A percentile compares a stretch with the other conserved stretches of the same genome.
Conservation (phyloP, 2,797 vertebrate genomes). For the Gobionotothen gibberifrons region DNA sequence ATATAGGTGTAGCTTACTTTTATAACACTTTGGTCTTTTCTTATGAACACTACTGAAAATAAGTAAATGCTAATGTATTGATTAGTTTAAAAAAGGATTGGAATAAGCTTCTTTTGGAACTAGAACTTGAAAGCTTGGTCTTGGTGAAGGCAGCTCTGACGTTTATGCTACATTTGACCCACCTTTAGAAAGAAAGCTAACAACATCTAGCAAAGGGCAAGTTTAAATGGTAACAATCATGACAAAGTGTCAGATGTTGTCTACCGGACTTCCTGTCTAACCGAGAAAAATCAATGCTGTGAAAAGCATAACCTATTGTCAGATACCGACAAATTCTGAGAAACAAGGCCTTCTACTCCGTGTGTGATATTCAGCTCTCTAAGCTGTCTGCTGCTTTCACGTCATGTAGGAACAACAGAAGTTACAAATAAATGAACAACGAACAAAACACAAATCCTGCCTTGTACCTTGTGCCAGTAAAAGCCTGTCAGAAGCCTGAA, state of each 20-base stretch:
- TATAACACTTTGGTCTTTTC: neutral
- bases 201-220: constrained; percentile 56
- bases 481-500: neutral
- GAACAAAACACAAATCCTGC: neutral
- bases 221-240: constrained; percentile 53
- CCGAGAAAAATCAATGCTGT: constrained; percentile 60
- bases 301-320: constrained; percentile 46
- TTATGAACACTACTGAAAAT: neutral
- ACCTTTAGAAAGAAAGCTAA: constrained; percentile 52
- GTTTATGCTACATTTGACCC: constrained; percentile 53
- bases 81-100: too few relatives aligned
- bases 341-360: constrained; percentile 8
- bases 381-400: constrained; percentile 35
- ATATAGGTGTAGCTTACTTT: constrained; percentile 6
- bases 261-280: constrained; percentile 43
- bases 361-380: constrained; percentile 12
- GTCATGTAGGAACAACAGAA: constrained; percentile 8
- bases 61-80: too few relatives aligned
- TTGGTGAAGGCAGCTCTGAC: constrained; percentile 15
- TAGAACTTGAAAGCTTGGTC: too few relatives aligned
- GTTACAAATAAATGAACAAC: neutral
- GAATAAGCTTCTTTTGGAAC: too few relatives aligned
- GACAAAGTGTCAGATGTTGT: constrained; percentile 44
- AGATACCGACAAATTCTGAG: constrained; percentile 43
- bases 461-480: neutral